A percentile compares a stretch with the other conserved stretches of the same genome.
Evolutionary conservation across 2,113 vertebrate genomes (phyloP).

Genomic region (Neolamprologus devosi): DNA sequence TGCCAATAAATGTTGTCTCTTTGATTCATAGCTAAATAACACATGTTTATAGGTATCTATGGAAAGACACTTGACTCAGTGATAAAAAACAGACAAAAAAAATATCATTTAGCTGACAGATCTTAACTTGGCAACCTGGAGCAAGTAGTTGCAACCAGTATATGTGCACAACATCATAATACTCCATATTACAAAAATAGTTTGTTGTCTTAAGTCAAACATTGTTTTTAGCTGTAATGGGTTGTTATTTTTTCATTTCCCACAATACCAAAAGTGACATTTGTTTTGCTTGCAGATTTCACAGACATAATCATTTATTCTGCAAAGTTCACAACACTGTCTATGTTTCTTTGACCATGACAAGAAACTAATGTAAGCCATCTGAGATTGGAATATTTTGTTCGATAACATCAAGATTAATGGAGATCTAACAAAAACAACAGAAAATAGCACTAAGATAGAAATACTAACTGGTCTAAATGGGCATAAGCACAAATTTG

Average conservation of each 20-base stretch:
- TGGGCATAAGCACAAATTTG: background rate
- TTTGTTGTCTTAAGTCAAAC: background rate
- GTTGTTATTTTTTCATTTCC: background rate
- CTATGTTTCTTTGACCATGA: background rate
- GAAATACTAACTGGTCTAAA: background rate
- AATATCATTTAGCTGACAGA: background rate
- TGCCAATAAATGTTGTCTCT: conserved; percentile 37
- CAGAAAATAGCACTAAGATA: background rate
- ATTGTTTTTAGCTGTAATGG: background rate
- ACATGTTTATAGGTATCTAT: conserved; percentile 11
- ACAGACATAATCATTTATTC: background rate
- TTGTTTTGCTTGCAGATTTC: background rate
- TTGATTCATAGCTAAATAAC: conserved; percentile 31
- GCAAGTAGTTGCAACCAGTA: background rate
- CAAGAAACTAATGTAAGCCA: background rate
- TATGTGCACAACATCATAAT: background rate
- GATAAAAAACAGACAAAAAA: background rate
- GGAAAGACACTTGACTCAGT: background rate
- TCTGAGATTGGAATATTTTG: background rate
- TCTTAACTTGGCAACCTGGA: background rate
- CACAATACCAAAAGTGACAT: background rate
- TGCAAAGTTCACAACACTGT: background rate
- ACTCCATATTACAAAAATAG: background rate
- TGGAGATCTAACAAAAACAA: background rate
- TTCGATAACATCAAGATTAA: background rate